Conservation (phyloP, 2,797 vertebrate genomes). For the Ptychobarbus kaznakovi region DNA sequence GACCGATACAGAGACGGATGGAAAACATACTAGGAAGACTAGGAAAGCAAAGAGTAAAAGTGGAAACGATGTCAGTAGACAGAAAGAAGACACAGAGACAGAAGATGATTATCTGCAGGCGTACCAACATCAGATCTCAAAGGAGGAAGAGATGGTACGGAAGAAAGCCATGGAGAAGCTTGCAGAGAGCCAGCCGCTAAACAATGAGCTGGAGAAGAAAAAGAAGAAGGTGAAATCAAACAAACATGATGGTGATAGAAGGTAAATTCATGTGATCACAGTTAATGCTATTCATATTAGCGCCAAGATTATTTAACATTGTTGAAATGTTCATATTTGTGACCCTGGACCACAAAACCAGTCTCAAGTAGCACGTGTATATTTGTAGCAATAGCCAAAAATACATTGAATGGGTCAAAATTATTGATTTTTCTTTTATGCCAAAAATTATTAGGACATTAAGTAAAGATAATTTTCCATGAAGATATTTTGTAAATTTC, state of each 20-base stretch:
- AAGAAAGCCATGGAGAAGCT: conserved; percentile 77
- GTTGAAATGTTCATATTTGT: not conserved
- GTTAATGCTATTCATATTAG: not conserved
- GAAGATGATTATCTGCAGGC: conserved; percentile 83
- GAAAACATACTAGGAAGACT: conserved; percentile 66
- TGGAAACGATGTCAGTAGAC: conserved; percentile 61
- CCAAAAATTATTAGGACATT: no score
- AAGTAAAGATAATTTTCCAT: no score
- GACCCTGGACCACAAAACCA: no score
- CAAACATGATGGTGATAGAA: conserved; percentile 73
- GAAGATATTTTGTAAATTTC: no score
- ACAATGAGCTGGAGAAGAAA: conserved; percentile 85
- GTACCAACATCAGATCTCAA: conserved; percentile 85
- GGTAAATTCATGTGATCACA: conserved; percentile 59
- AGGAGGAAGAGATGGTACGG: conserved; percentile 81
- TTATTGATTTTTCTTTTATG: no score
- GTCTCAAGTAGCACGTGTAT: no score
- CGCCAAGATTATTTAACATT: not conserved
- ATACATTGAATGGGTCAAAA: no score
- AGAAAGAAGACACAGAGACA: conserved; percentile 67
- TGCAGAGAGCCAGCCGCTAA: conserved; percentile 71
- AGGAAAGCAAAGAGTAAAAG: conserved; percentile 73
- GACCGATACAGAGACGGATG: conserved; percentile 64
- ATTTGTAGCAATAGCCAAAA: no score
- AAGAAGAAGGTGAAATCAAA: conserved; percentile 83